Conservation (phyloP, 2,888 invertebrate genomes). For the Amblyteles armatorius region DNA sequence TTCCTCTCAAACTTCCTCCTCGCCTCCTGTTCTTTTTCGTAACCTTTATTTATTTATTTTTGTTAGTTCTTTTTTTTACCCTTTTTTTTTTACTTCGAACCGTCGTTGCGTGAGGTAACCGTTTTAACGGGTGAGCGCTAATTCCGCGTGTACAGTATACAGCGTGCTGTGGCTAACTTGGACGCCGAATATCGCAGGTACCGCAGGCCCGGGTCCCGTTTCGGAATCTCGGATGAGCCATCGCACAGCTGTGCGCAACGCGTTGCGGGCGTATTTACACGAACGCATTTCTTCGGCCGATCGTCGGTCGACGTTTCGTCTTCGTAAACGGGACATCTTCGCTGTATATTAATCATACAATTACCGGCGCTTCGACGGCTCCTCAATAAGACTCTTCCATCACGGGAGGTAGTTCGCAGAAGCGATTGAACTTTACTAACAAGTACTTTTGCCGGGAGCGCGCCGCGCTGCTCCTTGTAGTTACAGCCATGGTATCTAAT, state of each 20-base stretch:
- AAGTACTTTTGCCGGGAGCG: too few species aligned
- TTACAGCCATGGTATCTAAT: too few species aligned
- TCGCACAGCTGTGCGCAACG: constrained; percentile 37
- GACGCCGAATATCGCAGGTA: constrained; percentile 6
- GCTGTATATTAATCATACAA: constrained; percentile 22
- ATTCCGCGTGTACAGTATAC: constrained; percentile 31
- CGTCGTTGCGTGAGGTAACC: constrained; percentile 68
- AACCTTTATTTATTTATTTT: not conserved
- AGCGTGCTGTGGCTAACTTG: not conserved
- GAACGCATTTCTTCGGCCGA: constrained; percentile 13
- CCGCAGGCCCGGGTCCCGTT: constrained; percentile 56
- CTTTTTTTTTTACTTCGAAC: not conserved
- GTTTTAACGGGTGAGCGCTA: constrained; percentile 64
- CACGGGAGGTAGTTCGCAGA: too few species aligned
- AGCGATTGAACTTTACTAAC: too few species aligned
- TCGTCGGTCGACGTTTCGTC: constrained; percentile 52
- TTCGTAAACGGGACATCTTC: constrained; percentile 57
- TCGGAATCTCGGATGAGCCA: constrained; percentile 59
- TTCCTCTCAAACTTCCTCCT: constrained; percentile 21
- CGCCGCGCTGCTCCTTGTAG: too few species aligned
- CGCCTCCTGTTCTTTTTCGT: not conserved
- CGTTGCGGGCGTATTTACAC: not conserved
- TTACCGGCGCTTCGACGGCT: not conserved
- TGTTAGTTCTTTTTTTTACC: not conserved
- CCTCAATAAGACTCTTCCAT: too few species aligned